Percentiles rank a stretch among this genome's conserved stretches.
These are phyloP conservation scores for Carduelis carduelis DNA, from an alignment of 2,797 vertebrate species.

Conservation along the genomic window DNA sequence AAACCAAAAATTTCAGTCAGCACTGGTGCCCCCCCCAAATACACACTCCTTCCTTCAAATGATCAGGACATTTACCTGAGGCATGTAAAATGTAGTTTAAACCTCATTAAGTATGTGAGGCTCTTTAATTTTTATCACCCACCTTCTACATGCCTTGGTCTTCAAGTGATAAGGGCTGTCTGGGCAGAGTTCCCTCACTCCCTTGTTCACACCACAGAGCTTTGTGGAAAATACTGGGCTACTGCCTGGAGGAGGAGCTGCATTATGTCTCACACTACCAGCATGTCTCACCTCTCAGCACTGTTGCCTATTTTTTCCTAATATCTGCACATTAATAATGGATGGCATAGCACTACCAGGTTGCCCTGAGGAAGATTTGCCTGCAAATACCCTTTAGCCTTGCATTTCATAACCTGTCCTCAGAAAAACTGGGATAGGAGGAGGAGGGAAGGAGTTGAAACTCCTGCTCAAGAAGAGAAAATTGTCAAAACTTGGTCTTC, in stretches of 20 bases:
- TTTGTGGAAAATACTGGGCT: not conserved
- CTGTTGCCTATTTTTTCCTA: not conserved
- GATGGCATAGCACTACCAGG: not conserved
- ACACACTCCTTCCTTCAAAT: not conserved
- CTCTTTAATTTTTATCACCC: not conserved
- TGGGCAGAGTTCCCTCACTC: not conserved
- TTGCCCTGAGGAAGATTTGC: not conserved
- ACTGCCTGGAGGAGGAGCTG: not conserved
- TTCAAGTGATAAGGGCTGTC: not conserved
- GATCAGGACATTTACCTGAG: not conserved
- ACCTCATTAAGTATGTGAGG: not conserved
- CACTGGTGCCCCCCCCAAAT: not conserved
- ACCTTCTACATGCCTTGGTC: not conserved
- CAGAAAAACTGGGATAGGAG: not conserved
- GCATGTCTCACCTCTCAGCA: not conserved
- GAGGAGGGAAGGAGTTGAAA: not conserved
- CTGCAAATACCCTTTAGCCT: not conserved
- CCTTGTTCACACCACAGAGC: not conserved
- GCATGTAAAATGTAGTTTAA: not conserved
- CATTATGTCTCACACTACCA: not conserved
- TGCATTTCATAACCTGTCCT: not conserved
- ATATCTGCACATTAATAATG: not conserved
- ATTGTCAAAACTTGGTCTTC: conserved; percentile 3
- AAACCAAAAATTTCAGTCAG: not conserved
- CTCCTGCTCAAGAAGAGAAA: not conserved